A percentile compares a stretch with the other conserved stretches of the same genome.
Evolutionary conservation across 2,888 invertebrate species (phyloP).

Genomic region (Molorchus minor): DNA sequence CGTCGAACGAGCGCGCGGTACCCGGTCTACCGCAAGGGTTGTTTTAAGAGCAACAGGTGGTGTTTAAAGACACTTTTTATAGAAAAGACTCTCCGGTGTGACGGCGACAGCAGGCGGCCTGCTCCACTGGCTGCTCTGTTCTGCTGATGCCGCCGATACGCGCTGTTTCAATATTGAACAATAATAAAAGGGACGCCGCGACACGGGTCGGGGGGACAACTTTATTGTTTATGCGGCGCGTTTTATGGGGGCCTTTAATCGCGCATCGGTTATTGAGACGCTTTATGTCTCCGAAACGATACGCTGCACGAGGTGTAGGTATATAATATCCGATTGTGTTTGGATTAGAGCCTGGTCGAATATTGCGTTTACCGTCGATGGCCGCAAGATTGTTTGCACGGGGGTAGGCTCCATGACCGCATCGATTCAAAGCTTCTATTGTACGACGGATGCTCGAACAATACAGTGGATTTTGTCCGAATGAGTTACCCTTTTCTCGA

Average conservation of each 20-base stretch:
- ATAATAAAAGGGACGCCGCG: constrained; percentile 11
- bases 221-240: constrained; percentile 18
- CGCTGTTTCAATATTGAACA: constrained; percentile 21
- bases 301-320: background rate
- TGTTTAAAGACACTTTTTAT: constrained; percentile 26
- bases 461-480: no score
- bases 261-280: constrained; percentile 8
- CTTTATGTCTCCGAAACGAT: background rate
- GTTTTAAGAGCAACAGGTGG: constrained; percentile 27
- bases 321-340: background rate
- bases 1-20: constrained; percentile 13
- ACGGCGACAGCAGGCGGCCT: constrained; percentile 12
- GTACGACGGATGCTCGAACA: no score
- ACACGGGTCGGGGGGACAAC: constrained; percentile 8
- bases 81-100: constrained; percentile 18
- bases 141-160: constrained; percentile 16
- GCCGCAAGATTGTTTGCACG: no score
- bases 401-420: no score
- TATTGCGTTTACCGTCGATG: no score
- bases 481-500: no score
- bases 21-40: constrained; percentile 17
- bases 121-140: constrained; percentile 2
- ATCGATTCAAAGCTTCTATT: no score
- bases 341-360: no score
- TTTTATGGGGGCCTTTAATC: constrained; percentile 16